Percentiles rank a stretch among this genome's conserved stretches.
Evolutionary conservation across 1,140 invertebrate genomes (phyloP).

Genomic region (Micrasema minimum): DNA sequence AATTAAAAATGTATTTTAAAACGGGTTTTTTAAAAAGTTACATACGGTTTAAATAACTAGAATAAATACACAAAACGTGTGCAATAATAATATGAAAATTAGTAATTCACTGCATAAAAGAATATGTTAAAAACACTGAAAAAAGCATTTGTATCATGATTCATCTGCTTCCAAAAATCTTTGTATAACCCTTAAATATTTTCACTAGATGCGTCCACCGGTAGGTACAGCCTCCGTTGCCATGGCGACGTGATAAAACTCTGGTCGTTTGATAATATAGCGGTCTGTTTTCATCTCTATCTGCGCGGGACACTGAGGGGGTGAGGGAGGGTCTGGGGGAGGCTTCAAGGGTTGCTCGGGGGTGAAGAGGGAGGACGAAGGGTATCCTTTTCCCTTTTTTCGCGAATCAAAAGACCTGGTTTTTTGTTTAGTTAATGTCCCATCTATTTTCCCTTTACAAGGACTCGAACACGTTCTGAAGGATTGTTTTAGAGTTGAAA

Average conservation of each 20-base stretch:
- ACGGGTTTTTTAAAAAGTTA: too few relatives aligned
- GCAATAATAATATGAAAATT: too few relatives aligned
- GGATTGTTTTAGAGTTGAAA: neutral
- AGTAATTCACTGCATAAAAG: too few relatives aligned
- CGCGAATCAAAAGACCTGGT: constrained; percentile 52
- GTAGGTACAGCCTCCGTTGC: constrained; percentile 58
- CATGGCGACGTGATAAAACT: constrained; percentile 66
- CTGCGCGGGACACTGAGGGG: constrained; percentile 45
- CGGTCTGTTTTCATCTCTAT: constrained; percentile 52
- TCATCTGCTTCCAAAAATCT: too few relatives aligned
- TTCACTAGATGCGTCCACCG: constrained; percentile 36
- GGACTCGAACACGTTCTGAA: constrained; percentile 34
- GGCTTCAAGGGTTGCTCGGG: constrained; percentile 20
- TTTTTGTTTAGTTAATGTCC: constrained; percentile 53
- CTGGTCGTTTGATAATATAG: constrained; percentile 64
- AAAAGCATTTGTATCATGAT: too few relatives aligned
- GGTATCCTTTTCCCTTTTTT: constrained; percentile 49
- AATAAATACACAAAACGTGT: too few relatives aligned
- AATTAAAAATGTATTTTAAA: too few relatives aligned
- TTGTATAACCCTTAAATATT: constrained; percentile 21
- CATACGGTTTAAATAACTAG: too few relatives aligned
- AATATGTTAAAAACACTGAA: too few relatives aligned
- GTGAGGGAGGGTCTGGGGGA: neutral
- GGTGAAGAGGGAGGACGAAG: constrained; percentile 24
- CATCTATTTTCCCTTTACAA: constrained; percentile 38